Evolutionary conservation across 1,140 invertebrate species (phyloP).

Genomic region (Drosophila parvula): DNA sequence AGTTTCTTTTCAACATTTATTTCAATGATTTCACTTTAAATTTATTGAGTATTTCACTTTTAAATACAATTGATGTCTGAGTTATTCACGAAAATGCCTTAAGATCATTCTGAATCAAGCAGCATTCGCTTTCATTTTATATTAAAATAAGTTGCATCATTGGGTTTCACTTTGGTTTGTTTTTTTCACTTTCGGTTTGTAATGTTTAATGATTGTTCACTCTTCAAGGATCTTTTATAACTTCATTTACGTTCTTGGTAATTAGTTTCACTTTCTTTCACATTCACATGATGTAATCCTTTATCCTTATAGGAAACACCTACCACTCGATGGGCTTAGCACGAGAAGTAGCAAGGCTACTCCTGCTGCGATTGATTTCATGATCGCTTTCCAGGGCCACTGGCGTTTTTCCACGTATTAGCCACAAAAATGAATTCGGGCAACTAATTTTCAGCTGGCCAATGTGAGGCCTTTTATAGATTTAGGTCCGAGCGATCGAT

Average conservation of each 20-base stretch:
- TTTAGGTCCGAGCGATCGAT: neutral
- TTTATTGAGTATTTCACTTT: neutral
- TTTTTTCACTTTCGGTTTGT: neutral
- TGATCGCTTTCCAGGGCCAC: slow-evolving; percentile 34
- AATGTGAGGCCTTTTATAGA: slow-evolving; percentile 34
- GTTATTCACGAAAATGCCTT: neutral
- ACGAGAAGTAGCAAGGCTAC: slow-evolving; percentile 46
- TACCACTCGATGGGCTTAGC: slow-evolving; percentile 36
- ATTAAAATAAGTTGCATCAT: neutral
- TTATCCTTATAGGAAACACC: slow-evolving; percentile 12
- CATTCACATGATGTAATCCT: slow-evolving; percentile 8
- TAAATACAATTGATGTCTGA: neutral
- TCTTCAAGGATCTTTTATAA: neutral
- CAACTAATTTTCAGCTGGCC: slow-evolving; percentile 37
- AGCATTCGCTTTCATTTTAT: neutral
- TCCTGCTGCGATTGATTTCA: slow-evolving; percentile 38
- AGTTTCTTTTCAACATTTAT: neutral
- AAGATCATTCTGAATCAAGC: neutral
- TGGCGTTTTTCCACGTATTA: slow-evolving; percentile 33
- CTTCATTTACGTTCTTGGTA: too few relatives aligned
- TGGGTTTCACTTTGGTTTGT: neutral
- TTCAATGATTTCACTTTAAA: neutral
- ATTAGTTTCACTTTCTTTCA: neutral
- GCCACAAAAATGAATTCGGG: slow-evolving; percentile 44
- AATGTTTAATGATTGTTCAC: too few relatives aligned